These are phyloP conservation scores for Diachasmimorpha longicaudata DNA, from an alignment of 1,140 invertebrate genomes.

Conservation along the genomic window DNA sequence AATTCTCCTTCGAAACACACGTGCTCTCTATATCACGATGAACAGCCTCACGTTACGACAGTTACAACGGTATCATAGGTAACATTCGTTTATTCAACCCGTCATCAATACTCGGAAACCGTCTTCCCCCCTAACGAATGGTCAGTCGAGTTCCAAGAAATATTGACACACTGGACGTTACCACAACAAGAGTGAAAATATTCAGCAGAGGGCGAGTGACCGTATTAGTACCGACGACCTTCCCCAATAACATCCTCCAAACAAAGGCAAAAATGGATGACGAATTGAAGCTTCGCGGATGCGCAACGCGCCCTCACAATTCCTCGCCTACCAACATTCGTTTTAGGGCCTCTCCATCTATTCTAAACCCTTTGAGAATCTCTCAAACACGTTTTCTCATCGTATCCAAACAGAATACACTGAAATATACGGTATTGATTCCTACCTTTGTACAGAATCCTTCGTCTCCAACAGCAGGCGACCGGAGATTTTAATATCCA, in stretches of 20 bases:
- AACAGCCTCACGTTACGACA: background rate
- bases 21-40: background rate
- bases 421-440: slow-evolving; percentile 15
- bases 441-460: slow-evolving; percentile 12
- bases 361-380: background rate
- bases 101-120: background rate
- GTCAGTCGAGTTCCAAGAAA: background rate
- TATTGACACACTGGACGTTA: background rate
- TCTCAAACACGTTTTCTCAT: background rate
- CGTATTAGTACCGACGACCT: background rate
- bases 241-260: background rate
- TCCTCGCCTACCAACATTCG: background rate
- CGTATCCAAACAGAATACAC: background rate
- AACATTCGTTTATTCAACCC: background rate
- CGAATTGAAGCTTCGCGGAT: slow-evolving; percentile 8
- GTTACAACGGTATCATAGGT: background rate
- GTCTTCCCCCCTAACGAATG: background rate
- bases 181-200: background rate
- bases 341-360: background rate
- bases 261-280: slow-evolving; percentile 13
- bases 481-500: slow-evolving; percentile 10
- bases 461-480: background rate
- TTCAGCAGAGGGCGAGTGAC: background rate
- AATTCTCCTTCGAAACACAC: background rate
- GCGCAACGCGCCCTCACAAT: background rate